Evolutionary conservation across 2,113 vertebrate species (phyloP).

Genomic region (Todiramphus saurophagus): DNA sequence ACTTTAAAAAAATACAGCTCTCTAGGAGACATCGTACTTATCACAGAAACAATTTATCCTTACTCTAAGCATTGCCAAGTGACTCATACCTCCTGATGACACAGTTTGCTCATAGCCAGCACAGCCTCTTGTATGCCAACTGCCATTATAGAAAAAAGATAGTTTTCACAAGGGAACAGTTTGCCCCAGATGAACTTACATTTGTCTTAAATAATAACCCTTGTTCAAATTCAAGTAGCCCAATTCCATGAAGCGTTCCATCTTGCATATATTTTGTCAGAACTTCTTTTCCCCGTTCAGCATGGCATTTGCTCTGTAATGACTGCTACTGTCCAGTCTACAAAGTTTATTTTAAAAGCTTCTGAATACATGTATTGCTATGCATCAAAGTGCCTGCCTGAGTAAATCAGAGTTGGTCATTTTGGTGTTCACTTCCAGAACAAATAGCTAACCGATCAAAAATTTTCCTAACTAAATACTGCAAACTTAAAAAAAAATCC

Average conservation of each 20-base stretch:
- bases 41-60: not conserved
- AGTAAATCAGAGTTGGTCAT: not conserved
- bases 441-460: too few relatives aligned
- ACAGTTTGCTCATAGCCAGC: not conserved
- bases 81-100: constrained; percentile 4
- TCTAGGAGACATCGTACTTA: not conserved
- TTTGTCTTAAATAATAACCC: not conserved
- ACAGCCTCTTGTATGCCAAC: not conserved
- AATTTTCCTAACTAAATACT: not conserved
- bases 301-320: not conserved
- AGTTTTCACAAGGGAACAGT: not conserved
- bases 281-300: not conserved
- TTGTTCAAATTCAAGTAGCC: not conserved
- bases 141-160: not conserved
- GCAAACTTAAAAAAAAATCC: not conserved
- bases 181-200: not conserved
- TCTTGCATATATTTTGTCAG: not conserved
- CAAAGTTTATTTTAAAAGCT: not conserved
- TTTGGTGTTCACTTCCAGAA: not conserved
- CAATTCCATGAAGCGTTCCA: not conserved
- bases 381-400: not conserved
- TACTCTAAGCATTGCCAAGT: not conserved
- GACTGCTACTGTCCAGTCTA: not conserved
- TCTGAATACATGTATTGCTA: not conserved
- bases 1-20: not conserved